Base-by-base conservation (phyloP, 2,797 vertebrate genomes). In the Danio aesculapii region DNA sequence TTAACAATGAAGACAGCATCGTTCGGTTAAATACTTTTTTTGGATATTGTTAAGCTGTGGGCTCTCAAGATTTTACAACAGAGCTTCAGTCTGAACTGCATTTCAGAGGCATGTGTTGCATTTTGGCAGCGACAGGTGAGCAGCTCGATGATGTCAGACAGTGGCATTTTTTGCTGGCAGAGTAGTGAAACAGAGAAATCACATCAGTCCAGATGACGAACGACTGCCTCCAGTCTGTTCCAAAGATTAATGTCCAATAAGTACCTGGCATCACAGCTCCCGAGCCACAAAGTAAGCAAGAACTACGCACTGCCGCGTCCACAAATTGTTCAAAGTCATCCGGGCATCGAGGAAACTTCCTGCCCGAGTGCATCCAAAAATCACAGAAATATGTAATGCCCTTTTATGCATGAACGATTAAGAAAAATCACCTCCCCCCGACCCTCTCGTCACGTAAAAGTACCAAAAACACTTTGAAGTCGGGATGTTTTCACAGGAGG, bases 401-500 rank as follows among this genome's bases (percentile, higher is more conserved):
- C 39, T 41, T 87, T 83, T 84, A 30, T 86, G 75, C 86, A 82
- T 87, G 85, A 90, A 78, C 80, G 83, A 84, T 84, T 74, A 69
- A 82, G 87, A 85, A 83, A 85, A 87, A 90, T 83, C 85, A 84
- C 68, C 67, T 58, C 11, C 21, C 49, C 44, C n/a, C 16, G 16
- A n/a, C 19, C 19, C 16, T n/a, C 57, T n/a, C 73, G 13, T 21
- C 70, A 79, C 17, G 50, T 66, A 77, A 84, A 84, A 76, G 81
- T n/a, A 74, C 71, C 69, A 63, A 82, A 87, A 84, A 87, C 75
- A 84, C 82, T 88, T 91, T 91, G 87, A 90, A 89, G 84, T 87
- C 19, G 81, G 84, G 86, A 88, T 88, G 88, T 89, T 90, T 91
- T 89, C 83, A 81, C 90, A 90, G 88, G 80, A 85, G 84, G 86